Conservation (phyloP, 53 echinoderm and acorn worm genomes). For the Astropecten irregularis region DNA sequence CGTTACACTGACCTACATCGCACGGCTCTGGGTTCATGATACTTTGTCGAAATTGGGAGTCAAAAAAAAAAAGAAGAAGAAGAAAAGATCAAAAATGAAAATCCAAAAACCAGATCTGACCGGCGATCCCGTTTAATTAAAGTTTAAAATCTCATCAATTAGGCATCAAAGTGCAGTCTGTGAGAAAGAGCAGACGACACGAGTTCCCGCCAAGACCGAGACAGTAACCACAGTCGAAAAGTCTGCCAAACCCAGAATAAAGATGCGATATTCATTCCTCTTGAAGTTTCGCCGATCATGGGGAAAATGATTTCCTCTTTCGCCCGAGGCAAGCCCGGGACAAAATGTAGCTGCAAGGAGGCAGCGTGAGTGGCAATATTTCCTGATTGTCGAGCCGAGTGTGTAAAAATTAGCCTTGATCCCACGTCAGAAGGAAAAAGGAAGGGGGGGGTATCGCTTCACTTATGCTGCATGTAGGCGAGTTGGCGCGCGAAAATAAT, state of each 20-base stretch:
- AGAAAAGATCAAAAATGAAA: no score
- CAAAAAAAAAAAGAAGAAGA: background rate
- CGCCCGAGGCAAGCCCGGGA: slow-evolving; percentile 27
- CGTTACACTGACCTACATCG: slow-evolving; percentile 11
- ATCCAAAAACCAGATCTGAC: no score
- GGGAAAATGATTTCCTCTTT: slow-evolving; percentile 51
- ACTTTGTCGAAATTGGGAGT: slow-evolving; percentile 2
- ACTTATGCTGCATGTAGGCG: no score
- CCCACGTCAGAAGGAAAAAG: slow-evolving; percentile 16
- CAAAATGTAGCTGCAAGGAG: slow-evolving; percentile 34
- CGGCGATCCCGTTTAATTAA: slow-evolving; percentile 49
- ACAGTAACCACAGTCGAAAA: slow-evolving; percentile 44
- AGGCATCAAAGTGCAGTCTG: slow-evolving; percentile 42
- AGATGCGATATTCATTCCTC: slow-evolving; percentile 43
- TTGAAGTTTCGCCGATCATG: slow-evolving; percentile 56
- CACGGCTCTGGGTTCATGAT: slow-evolving; percentile 13
- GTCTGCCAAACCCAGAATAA: slow-evolving; percentile 27
- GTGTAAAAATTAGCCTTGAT: slow-evolving; percentile 54
- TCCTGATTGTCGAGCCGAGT: slow-evolving; percentile 42
- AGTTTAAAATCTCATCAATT: slow-evolving; percentile 58
- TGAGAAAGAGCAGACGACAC: background rate
- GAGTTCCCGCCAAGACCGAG: background rate
- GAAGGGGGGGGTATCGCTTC: background rate
- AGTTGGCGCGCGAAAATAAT: no score
- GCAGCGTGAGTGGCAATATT: slow-evolving; percentile 34